These are phyloP conservation scores for Deroplatys truncata DNA, from an alignment of 2,888 invertebrate genomes.

Conservation along the genomic window DNA sequence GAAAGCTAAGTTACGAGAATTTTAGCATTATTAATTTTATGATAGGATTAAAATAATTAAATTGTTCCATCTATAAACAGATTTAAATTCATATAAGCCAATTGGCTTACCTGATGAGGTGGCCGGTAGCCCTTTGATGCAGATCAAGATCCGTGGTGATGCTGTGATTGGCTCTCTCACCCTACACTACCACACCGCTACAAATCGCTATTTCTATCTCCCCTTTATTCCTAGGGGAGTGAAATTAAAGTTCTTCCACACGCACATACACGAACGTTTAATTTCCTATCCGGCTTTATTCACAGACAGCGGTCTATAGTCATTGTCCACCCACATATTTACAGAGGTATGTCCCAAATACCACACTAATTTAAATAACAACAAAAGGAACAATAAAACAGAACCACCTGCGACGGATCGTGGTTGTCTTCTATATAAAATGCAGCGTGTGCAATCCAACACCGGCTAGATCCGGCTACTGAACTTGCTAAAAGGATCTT, in stretches of 20 bases:
- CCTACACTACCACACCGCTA: neutral
- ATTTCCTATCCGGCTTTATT: neutral
- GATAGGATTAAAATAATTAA: no score
- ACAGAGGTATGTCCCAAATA: neutral
- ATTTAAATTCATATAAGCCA: no score
- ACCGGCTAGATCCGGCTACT: neutral
- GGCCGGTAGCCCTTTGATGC: slow-evolving; percentile 70
- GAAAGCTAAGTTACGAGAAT: no score
- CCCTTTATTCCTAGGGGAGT: neutral
- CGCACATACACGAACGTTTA: neutral
- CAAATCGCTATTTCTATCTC: neutral
- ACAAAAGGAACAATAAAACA: neutral
- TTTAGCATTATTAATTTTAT: no score
- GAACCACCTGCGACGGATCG: neutral
- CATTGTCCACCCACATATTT: neutral
- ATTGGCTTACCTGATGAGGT: slow-evolving; percentile 64
- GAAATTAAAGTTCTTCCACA: neutral
- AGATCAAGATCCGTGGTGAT: slow-evolving; percentile 71
- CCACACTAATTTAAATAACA: neutral
- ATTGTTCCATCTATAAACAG: no score
- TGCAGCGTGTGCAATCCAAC: neutral
- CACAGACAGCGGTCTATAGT: neutral
- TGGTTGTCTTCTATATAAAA: neutral
- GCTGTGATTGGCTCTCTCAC: slow-evolving; percentile 44
- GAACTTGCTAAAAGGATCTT: neutral